These are phyloP conservation scores for Tenualosa thibaudeaui DNA, from an alignment of 2,797 vertebrate species.

Conservation along the genomic window DNA sequence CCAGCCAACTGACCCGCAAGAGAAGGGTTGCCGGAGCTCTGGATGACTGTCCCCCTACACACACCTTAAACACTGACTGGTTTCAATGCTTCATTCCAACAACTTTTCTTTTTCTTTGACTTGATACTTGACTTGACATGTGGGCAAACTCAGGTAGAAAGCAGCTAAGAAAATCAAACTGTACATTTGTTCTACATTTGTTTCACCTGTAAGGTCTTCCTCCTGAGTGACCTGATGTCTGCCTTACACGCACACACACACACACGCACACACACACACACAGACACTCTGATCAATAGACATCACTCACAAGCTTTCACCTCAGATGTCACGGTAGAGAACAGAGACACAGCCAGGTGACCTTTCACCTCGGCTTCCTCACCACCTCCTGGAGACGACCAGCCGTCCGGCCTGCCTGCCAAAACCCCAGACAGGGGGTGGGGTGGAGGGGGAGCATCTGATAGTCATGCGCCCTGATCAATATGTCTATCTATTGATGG, in stretches of 20 bases:
- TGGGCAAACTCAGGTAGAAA: neutral
- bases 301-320: conserved; percentile 23
- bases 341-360: conserved; percentile 14
- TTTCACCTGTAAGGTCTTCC: neutral
- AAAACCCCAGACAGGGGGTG: conserved; percentile 41
- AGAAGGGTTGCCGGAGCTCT: neutral
- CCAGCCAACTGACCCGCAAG: neutral
- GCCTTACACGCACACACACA: neutral
- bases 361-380: conserved; percentile 46
- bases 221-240: conserved; percentile 9
- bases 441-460: conserved; percentile 13
- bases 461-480: conserved; percentile 50
- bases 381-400: conserved; percentile 32
- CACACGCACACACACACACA: neutral
- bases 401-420: conserved; percentile 23
- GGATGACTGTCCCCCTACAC: conserved; percentile 16
- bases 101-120: neutral
- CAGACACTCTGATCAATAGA: conserved; percentile 6
- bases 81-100: neutral
- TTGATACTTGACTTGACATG: neutral
- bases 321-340: conserved; percentile 25
- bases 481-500: conserved; percentile 45
- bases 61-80: neutral
- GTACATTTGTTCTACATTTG: neutral
- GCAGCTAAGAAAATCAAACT: neutral